These are phyloP conservation scores for Agonopterix heracliana DNA, from an alignment of 2,888 invertebrate genomes.

Conservation along the genomic window DNA sequence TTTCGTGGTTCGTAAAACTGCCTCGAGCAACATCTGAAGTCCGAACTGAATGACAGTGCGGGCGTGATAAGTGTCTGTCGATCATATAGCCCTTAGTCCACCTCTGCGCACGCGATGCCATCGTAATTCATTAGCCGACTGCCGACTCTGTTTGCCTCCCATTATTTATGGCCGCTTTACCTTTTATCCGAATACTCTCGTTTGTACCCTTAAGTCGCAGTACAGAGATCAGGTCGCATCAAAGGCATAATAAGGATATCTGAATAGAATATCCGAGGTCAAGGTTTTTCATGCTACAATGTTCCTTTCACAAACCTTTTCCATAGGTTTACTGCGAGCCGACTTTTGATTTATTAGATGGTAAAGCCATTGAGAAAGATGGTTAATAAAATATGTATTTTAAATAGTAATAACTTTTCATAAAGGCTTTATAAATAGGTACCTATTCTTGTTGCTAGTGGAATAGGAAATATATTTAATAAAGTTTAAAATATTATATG, in stretches of 20 bases:
- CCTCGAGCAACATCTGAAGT: too few relatives aligned
- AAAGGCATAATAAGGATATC: slow-evolving; percentile 44
- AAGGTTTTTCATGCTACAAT: slow-evolving; percentile 39
- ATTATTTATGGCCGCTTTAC: slow-evolving; percentile 63
- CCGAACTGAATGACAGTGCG: too few relatives aligned
- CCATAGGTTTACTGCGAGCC: slow-evolving; percentile 28
- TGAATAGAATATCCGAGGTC: slow-evolving; percentile 57
- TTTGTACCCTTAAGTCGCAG: slow-evolving; percentile 43
- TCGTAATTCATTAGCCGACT: slow-evolving; percentile 65
- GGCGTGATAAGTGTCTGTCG: too few relatives aligned
- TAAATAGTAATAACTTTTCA: too few relatives aligned
- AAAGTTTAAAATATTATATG: too few relatives aligned
- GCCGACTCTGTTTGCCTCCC: slow-evolving; percentile 51
- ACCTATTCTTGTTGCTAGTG: too few relatives aligned
- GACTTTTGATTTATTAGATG: slow-evolving; percentile 36
- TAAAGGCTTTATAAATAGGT: too few relatives aligned
- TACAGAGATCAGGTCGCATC: slow-evolving; percentile 23
- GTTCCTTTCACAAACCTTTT: slow-evolving; percentile 37
- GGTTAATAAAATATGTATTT: background rate
- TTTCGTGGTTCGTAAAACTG: too few relatives aligned
- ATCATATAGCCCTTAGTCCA: background rate
- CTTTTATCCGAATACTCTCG: slow-evolving; percentile 55
- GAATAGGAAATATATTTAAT: too few relatives aligned
- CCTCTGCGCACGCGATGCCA: slow-evolving; percentile 37
- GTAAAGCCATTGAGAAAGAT: background rate